Conservation (phyloP, 2,888 invertebrate species). For the Sylvicola cinctus region DNA sequence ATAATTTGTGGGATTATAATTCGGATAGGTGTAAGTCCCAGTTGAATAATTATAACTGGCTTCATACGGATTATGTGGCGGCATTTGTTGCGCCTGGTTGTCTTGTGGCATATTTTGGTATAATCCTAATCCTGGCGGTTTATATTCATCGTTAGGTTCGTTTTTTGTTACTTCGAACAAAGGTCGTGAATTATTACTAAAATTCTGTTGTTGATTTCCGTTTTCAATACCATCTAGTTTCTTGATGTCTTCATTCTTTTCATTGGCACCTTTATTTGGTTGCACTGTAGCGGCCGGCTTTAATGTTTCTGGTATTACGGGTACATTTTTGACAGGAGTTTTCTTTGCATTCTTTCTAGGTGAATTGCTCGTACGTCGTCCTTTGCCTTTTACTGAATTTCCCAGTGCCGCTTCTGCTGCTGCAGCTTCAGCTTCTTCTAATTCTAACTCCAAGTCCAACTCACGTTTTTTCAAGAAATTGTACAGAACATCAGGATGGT, state of each 20-base stretch:
- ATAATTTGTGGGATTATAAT: too few species aligned
- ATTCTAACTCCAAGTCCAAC: conserved; percentile 55
- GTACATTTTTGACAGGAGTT: background rate
- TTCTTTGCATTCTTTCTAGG: conserved; percentile 4
- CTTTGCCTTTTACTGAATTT: conserved; percentile 10
- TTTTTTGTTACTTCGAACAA: too few species aligned
- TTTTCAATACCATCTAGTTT: conserved; percentile 2
- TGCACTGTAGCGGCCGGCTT: conserved; percentile 31
- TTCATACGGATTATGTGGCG: too few species aligned
- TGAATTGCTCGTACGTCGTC: background rate
- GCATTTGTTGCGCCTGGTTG: too few species aligned
- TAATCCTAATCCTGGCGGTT: conserved; percentile 6
- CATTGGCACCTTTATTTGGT: conserved; percentile 18
- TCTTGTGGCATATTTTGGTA: conserved; percentile 1
- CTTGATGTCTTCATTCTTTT: conserved; percentile 1
- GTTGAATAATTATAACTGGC: too few species aligned
- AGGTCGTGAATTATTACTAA: too few species aligned
- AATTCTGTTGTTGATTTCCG: background rate
- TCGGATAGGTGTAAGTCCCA: too few species aligned
- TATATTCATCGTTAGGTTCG: background rate
- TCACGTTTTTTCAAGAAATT: conserved; percentile 69
- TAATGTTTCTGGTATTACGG: conserved; percentile 7
- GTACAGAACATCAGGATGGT: conserved; percentile 81
- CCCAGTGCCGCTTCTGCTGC: conserved; percentile 13
- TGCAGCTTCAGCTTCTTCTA: conserved; percentile 50